Base-by-base conservation (phyloP, 2,797 vertebrate species). In the Mormyrus hasselquistii region DNA sequence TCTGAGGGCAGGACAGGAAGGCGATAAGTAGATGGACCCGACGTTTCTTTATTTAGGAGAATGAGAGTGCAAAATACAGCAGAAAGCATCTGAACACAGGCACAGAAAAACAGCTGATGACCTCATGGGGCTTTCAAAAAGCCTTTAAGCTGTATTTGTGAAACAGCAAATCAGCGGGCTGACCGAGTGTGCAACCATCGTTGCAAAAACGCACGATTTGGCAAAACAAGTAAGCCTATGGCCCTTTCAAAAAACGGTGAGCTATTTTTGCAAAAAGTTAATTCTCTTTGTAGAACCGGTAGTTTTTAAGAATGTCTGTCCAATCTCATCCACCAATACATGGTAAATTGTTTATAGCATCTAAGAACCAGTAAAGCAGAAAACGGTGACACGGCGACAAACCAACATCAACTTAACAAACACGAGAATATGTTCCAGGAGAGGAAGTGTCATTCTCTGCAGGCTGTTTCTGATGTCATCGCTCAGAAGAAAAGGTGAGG, bases 41-140 rank as follows among this genome's bases (percentile, higher is more conserved):
- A 57, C 49, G n/a, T 57, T 38, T 53, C 52, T 86, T 86, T 86
- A 55, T 86, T 86, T 38, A 38, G 50, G 22, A 86, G 52, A 86
- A 86, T 38, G 52, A 6, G 52, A 86, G 85, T 86, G 84, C 85
- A 86, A 57, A 55, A 55, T 29, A 55, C 44, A 84, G 49, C 14
- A 57, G 49, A 57, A 25, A 86, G 41, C 52, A 6, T 86, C 85
- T 86, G 29, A 53, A 38, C 50, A 2, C 52, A 86, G 85, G 12
- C 12, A 57, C 4, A 34, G 29, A 55, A 34, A 55, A 86, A 49
- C 50, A 57, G 50, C 22, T 55, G 12, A 55, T 55, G 29, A n/a
- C 49, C 52, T 34, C 52, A 29, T 2, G 52, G 25, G 52, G 85
- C 29, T 86, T 57, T 57, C 29, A 57, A 38, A 57, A 34, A 19